Evolutionary conservation across 2,888 invertebrate species (phyloP).

Genomic region (Agelastica alni): DNA sequence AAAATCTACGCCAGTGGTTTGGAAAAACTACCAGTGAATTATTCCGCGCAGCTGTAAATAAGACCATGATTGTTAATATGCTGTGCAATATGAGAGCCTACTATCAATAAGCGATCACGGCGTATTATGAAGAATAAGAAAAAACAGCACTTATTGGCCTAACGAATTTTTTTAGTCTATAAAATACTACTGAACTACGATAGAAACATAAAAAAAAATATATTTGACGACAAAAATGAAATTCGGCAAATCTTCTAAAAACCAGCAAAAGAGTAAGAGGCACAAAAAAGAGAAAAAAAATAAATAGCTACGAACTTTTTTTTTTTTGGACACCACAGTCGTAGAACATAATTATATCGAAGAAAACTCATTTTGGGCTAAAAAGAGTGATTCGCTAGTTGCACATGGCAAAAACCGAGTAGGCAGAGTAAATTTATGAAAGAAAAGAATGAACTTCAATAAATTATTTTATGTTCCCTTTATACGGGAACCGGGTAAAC

Average conservation of each 20-base stretch:
- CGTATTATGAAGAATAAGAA: too few species aligned
- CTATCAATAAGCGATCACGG: too few species aligned
- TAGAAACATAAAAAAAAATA: too few species aligned
- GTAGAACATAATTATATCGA: slow-evolving; percentile 7
- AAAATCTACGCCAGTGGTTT: too few species aligned
- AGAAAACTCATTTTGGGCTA: slow-evolving; percentile 8
- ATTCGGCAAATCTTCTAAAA: neutral
- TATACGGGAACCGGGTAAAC: slow-evolving; percentile 19
- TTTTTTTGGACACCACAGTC: neutral
- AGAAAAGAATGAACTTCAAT: slow-evolving; percentile 22
- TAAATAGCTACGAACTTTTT: slow-evolving; percentile 3
- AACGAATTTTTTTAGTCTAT: too few species aligned
- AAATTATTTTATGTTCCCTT: slow-evolving; percentile 21
- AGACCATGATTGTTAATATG: too few species aligned
- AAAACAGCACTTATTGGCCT: too few species aligned
- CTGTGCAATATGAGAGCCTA: too few species aligned
- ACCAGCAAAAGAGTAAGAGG: neutral
- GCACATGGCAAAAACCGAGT: slow-evolving; percentile 9
- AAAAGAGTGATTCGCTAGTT: slow-evolving; percentile 5
- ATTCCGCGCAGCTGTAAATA: too few species aligned
- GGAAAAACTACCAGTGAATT: too few species aligned
- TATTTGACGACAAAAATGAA: too few species aligned
- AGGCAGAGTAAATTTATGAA: slow-evolving; percentile 21
- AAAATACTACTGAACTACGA: too few species aligned
- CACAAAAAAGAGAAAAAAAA: neutral